Evolutionary conservation across 1,140 invertebrate species (phyloP).

Genomic region (Eriocheir sinensis): DNA sequence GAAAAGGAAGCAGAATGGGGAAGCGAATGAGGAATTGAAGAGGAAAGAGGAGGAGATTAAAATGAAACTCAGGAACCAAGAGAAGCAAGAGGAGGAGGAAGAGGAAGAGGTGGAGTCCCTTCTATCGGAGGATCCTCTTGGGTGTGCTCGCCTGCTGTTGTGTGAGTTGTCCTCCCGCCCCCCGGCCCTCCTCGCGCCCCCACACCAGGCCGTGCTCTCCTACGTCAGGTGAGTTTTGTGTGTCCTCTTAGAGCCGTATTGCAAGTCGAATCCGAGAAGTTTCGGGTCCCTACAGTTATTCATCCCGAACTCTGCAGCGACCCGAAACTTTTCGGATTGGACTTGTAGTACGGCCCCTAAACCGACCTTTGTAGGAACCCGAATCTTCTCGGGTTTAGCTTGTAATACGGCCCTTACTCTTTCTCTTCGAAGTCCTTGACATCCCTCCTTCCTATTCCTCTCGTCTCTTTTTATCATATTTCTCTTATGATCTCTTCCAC

Average conservation of each 20-base stretch:
- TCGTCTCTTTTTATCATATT: too few species aligned
- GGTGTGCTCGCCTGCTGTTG: constrained; percentile 48
- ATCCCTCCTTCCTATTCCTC: too few species aligned
- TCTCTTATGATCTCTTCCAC: too few species aligned
- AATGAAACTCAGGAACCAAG: not conserved
- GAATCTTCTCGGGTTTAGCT: too few species aligned
- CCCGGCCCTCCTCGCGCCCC: not conserved
- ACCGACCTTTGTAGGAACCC: too few species aligned
- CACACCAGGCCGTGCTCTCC: constrained; percentile 4
- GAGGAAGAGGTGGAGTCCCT: not conserved
- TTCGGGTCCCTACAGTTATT: too few species aligned
- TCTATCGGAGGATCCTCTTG: constrained; percentile 9
- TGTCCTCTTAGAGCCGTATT: too few species aligned
- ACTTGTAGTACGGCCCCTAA: too few species aligned
- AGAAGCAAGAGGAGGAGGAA: not conserved
- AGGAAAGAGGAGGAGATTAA: too few species aligned
- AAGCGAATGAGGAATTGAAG: not conserved
- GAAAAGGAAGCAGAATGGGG: not conserved
- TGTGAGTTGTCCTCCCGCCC: constrained; percentile 54
- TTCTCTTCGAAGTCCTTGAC: too few species aligned
- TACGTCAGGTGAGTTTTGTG: constrained; percentile 32
- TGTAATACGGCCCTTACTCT: not conserved
- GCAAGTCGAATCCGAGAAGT: too few species aligned
- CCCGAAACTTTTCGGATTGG: too few species aligned
- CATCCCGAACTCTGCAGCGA: not conserved